Conservation (phyloP, 2,113 vertebrate genomes). For the Microcebus ravelobensis region DNA sequence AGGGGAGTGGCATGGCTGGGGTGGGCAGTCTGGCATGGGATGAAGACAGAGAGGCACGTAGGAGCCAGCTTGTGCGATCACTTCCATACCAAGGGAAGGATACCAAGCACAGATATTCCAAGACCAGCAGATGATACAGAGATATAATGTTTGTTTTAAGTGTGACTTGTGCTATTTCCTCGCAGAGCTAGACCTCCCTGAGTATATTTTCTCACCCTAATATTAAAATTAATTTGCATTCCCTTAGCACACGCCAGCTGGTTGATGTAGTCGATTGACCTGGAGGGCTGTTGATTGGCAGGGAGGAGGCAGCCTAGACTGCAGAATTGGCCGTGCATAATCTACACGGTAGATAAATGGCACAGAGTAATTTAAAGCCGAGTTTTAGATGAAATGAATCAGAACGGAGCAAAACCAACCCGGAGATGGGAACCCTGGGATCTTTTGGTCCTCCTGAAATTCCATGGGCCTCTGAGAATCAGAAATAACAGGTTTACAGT, state of each 20-base stretch:
- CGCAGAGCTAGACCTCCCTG: not conserved
- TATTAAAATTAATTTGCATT: slow-evolving; percentile 53
- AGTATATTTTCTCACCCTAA: not conserved
- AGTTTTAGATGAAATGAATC: not conserved
- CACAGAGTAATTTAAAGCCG: not conserved
- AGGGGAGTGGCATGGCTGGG: rapidly evolving
- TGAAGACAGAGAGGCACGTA: too few species aligned
- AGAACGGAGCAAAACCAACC: not conserved
- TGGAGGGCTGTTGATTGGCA: slow-evolving; percentile 40
- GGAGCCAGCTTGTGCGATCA: too few species aligned
- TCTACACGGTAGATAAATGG: not conserved
- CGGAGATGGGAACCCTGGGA: not conserved
- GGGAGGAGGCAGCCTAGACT: not conserved
- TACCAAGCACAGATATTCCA: not conserved
- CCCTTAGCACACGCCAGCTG: slow-evolving; percentile 25
- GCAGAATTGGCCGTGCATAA: not conserved
- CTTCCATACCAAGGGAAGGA: not conserved
- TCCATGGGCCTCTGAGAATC: not conserved
- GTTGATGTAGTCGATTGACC: not conserved
- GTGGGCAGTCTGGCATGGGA: rapidly evolving
- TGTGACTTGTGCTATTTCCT: not conserved
- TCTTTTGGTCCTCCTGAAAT: not conserved
- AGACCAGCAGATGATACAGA: not conserved
- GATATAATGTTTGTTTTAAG: not conserved
- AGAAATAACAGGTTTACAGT: not conserved